Percentiles rank a stretch among this genome's conserved stretches.
Conservation (phyloP, 2,797 vertebrate genomes). For the Lophius americanus region DNA sequence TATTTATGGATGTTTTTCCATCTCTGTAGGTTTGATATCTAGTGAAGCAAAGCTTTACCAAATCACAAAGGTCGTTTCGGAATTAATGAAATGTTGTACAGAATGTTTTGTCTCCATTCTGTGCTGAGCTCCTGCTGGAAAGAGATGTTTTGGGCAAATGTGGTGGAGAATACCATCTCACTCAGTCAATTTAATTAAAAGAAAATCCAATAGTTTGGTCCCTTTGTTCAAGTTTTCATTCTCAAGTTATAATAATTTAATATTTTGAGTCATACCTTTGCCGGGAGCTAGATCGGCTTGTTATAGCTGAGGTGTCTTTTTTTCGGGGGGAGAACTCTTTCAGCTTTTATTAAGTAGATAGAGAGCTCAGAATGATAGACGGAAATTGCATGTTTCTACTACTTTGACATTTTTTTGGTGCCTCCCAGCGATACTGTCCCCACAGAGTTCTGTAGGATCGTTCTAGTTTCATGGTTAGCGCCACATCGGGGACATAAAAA, state of each 20-base stretch:
- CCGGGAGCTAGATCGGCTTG: conserved; percentile 30
- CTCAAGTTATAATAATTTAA: conserved; percentile 42
- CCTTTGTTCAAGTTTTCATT: conserved; percentile 48
- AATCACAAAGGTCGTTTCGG: not conserved
- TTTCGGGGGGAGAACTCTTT: conserved; percentile 7
- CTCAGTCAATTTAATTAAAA: conserved; percentile 37
- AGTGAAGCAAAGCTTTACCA: not conserved
- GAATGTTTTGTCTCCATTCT: not conserved
- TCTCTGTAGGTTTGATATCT: not conserved
- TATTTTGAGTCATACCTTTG: conserved; percentile 43
- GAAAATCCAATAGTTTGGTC: conserved; percentile 41
- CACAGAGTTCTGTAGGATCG: not conserved
- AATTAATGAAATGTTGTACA: not conserved
- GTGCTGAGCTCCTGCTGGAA: conserved; percentile 5
- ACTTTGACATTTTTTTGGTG: too few relatives aligned
- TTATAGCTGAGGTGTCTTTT: conserved; percentile 35
- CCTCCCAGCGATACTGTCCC: not conserved
- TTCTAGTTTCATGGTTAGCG: not conserved
- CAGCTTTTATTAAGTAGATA: conserved; percentile 57
- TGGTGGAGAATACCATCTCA: conserved; percentile 29
- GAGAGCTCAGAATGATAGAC: conserved; percentile 30
- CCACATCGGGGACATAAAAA: not conserved
- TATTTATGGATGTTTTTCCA: not conserved
- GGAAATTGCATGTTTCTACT: conserved; percentile 8
- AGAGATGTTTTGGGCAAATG: conserved; percentile 14